Base-by-base conservation (phyloP, 2,113 vertebrate genomes). In the Motacilla alba region DNA sequence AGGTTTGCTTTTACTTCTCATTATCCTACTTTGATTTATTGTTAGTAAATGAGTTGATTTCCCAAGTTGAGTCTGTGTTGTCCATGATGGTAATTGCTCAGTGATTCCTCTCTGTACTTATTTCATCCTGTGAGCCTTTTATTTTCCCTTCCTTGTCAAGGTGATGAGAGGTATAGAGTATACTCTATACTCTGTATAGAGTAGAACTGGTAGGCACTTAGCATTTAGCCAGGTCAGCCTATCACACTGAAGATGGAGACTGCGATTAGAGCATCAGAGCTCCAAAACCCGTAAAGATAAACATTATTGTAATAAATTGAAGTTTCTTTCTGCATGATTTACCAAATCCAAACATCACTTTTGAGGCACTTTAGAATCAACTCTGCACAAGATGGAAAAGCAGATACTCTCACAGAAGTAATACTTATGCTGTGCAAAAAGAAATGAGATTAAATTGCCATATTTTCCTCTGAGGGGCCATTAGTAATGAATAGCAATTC, bases 1-100 rank as follows among this genome's bases (percentile, higher is more conserved):
- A 58, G 16, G 6, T 28, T 70, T 46, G 2, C 0, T 33, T 59
- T 83, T 64, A 15, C 28, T 66, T 74, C 17, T 69, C 4, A 28
- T 46, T 60, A 20, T 3, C 10, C 3, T 64, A 22, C 11, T 50
- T 31, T 60, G 28, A 35, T 60, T 60, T n/a, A 46, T 28, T 44
- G 7, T 19, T 46, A 21, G 11, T 46, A 67, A 74, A 69, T 39
- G 64, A 55, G 39, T 24, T 43, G 15, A 60, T 70, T 75, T 14
- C 30, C 19, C 15, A 41, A 30, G 10, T 9, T 0, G 0, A 55
- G 15, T 50, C 11, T 75, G 6, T 33, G 46, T 46, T 69, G 10
- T 2, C 13, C 0, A 0, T 22, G 13, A 58, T 1, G 4, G 15
- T 30, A 89, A 31, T 6, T 22, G 13, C 0, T n/a, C 44, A 41